Base-by-base conservation (phyloP, 1,140 invertebrate genomes). In the Sweltsa coloradensis region DNA sequence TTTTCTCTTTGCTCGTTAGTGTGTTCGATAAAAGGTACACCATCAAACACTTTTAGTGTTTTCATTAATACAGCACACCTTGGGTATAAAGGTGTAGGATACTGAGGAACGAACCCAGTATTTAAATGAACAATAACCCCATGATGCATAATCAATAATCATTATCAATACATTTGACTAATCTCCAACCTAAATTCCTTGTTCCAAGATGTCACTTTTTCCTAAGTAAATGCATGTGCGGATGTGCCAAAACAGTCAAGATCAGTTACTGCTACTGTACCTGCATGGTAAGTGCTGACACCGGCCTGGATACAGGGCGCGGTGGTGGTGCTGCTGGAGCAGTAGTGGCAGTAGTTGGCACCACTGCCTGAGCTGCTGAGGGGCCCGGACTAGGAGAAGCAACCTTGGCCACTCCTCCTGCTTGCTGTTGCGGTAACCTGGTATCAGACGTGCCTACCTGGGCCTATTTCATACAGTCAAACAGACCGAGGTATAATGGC, bases 231-330 rank as follows among this genome's bases (percentile, higher is more conserved):
- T n/a, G 29, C 9, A 31, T 31, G 9, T 31, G 9, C 9, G n/a
- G 29, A 31, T 31, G 29, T 9, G n/a, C 29, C 29, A 9, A 31
- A 9, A 9, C n/a, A n/a, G n/a, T 9, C 29, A 9, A 31, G n/a
- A 9, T 9, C 9, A 31, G n/a, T 31, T 9, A 9, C n/a, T 9
- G 9, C n/a, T 9, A 9, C n/a, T 31, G 24, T 13, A 45, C 42
- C 42, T 45, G 42, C 14, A 45, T 31, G 9, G 42, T 45, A 45
- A 45, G 42, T 26, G 41, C 18, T 7, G 42, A n/a, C 3, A 45
- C 42, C 16, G 42, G 42, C 19, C 42, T 45, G n/a, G 24, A n/a
- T 21, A 29, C 16, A 21, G 26, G 7, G 16, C 42, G n/a, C 1
- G 27, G 24, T 45, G 13, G 23, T 18, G 21, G 41, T 11, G 24